Conservation (phyloP, 2,888 invertebrate species). For the Aspidiotus rigidus region DNA sequence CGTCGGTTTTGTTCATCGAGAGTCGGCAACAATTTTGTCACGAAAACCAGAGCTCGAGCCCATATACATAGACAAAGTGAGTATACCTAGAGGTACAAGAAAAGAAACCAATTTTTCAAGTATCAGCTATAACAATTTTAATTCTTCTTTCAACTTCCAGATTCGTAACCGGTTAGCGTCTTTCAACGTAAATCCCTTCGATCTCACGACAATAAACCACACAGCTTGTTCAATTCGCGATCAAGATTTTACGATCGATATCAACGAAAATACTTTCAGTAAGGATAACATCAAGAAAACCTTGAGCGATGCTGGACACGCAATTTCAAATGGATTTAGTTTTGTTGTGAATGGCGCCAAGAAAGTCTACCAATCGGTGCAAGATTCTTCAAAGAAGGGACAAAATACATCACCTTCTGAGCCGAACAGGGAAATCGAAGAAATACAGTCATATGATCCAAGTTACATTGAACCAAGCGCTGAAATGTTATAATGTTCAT, state of each 20-base stretch:
- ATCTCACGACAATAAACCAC: conserved; percentile 64
- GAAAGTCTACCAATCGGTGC: conserved; percentile 57
- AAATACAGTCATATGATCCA: neutral
- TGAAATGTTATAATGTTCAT: conserved; percentile 1
- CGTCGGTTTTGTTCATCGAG: conserved; percentile 62
- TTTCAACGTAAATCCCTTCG: conserved; percentile 65
- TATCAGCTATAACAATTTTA: conserved; percentile 2
- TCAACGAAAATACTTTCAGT: conserved; percentile 66
- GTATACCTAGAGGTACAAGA: conserved; percentile 27
- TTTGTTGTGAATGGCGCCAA: conserved; percentile 61
- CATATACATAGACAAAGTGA: conserved; percentile 59
- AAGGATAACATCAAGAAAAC: conserved; percentile 56
- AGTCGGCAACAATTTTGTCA: conserved; percentile 72
- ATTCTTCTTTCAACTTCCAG: conserved; percentile 42
- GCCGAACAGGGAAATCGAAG: conserved; percentile 1
- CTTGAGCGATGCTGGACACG: conserved; percentile 58
- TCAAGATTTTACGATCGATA: conserved; percentile 51
- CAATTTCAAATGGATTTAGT: conserved; percentile 61
- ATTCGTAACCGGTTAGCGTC: conserved; percentile 54
- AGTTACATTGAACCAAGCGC: neutral
- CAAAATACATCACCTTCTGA: neutral
- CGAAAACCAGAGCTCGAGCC: conserved; percentile 62
- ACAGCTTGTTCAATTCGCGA: conserved; percentile 48
- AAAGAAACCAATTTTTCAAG: neutral
- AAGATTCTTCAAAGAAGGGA: conserved; percentile 42